phyloP scores from a whole-genome alignment of 2,888 invertebrate species.

The Prostheceraeus crozeri region DNA sequence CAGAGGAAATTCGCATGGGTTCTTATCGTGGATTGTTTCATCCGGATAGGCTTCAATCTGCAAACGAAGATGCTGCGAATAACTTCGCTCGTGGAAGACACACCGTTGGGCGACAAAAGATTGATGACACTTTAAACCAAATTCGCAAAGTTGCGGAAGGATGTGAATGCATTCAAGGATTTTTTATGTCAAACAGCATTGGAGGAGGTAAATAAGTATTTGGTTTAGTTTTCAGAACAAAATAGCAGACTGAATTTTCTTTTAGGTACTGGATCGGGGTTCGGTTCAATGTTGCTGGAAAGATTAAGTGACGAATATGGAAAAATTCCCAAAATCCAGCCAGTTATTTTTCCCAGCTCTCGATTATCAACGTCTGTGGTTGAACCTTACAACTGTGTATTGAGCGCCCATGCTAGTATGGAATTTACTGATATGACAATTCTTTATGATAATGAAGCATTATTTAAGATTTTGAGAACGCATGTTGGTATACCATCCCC shows the following conservation, averaged over 20 bases:
- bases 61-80: slow-evolving; percentile 35
- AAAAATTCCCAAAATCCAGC: slow-evolving; percentile 32
- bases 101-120: slow-evolving; percentile 1
- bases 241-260: too few species aligned
- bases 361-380: slow-evolving; percentile 34
- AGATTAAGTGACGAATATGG: slow-evolving; percentile 15
- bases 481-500: too few species aligned
- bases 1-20: slow-evolving; percentile 32
- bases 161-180: slow-evolving; percentile 32
- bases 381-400: slow-evolving; percentile 36
- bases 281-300: slow-evolving; percentile 25
- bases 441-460: slow-evolving; percentile 37
- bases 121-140: slow-evolving; percentile 11
- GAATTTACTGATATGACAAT: slow-evolving; percentile 27
- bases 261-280: slow-evolving; percentile 34
- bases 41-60: slow-evolving; percentile 13
- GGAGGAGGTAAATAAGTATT: too few species aligned
- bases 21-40: slow-evolving; percentile 28
- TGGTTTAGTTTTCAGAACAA: too few species aligned
- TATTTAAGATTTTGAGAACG: slow-evolving; percentile 33
- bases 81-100: slow-evolving; percentile 30
- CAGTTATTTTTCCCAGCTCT: slow-evolving; percentile 21
- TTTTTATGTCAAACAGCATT: slow-evolving; percentile 18
- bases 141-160: slow-evolving; percentile 26
- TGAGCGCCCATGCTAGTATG: slow-evolving; percentile 35